A percentile compares a stretch with the other conserved stretches of the same genome.
phyloP scores from a whole-genome alignment of 2,888 invertebrate species.

The Choristoneura rosaceana region DNA sequence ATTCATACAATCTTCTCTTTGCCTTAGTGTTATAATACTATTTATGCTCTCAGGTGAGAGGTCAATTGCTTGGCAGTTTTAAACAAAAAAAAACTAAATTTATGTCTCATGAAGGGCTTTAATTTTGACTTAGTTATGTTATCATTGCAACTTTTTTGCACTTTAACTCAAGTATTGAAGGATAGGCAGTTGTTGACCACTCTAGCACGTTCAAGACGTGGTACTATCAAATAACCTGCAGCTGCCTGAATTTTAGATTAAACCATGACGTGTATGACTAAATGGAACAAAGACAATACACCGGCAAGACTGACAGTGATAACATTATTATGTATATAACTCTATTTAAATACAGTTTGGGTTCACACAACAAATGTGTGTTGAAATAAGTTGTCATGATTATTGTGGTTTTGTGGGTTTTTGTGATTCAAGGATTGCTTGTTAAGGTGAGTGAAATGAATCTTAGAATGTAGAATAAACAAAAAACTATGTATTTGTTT shows the following conservation, averaged over 20 bases:
- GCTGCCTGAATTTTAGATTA: constrained; percentile 20
- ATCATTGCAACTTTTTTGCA: too few species aligned
- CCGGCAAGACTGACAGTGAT: constrained; percentile 13
- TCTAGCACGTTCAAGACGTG: constrained; percentile 6
- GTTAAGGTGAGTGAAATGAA: constrained; percentile 6
- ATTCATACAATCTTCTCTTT: too few species aligned
- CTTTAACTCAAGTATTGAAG: too few species aligned
- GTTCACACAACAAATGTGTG: constrained; percentile 27
- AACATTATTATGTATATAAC: constrained; percentile 34
- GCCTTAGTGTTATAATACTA: too few species aligned
- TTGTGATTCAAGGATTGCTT: constrained; percentile 11
- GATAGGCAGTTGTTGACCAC: too few species aligned
- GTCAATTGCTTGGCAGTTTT: too few species aligned
- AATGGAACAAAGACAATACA: constrained; percentile 29
- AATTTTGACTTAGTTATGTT: too few species aligned
- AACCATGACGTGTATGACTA: constrained; percentile 5
- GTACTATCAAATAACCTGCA: not conserved
- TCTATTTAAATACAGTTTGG: not conserved
- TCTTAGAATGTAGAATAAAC: too few species aligned
- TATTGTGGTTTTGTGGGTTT: not conserved
- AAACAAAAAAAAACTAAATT: too few species aligned
- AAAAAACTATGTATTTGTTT: too few species aligned
- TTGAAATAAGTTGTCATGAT: constrained; percentile 31
- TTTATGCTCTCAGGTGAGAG: too few species aligned
- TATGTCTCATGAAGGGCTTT: too few species aligned